These are phyloP conservation scores for Acronicta leporina DNA, from an alignment of 2,888 invertebrate genomes.

Conservation along the genomic window DNA sequence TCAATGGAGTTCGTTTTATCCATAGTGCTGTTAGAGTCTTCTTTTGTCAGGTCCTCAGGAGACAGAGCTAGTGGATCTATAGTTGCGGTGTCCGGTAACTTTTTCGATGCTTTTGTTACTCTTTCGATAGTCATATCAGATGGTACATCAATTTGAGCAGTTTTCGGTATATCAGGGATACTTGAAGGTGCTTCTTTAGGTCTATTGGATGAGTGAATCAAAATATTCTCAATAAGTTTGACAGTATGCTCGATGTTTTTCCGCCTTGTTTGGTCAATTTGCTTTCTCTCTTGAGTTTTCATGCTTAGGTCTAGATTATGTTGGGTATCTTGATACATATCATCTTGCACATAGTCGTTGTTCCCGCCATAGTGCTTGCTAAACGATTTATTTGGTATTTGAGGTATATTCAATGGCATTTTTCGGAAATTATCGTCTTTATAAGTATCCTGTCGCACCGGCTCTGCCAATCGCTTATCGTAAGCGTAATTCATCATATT, in stretches of 20 bases:
- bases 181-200: constrained; percentile 30
- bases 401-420: constrained; percentile 69
- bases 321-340: constrained; percentile 49
- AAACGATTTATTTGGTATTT: constrained; percentile 67
- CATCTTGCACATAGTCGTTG: constrained; percentile 45
- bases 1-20: constrained; percentile 11
- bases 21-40: neutral
- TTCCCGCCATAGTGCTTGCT: constrained; percentile 57
- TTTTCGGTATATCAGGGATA: neutral
- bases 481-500: constrained; percentile 53
- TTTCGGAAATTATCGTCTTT: constrained; percentile 42
- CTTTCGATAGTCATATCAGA: constrained; percentile 10
- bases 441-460: constrained; percentile 21
- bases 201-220: constrained; percentile 66
- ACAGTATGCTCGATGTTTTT: constrained; percentile 80
- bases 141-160: neutral
- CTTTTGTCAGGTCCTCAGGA: constrained; percentile 1
- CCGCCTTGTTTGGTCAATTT: constrained; percentile 64
- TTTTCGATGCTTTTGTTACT: neutral
- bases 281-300: constrained; percentile 54
- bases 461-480: constrained; percentile 49
- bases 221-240: constrained; percentile 76
- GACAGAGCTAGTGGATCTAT: constrained; percentile 26
- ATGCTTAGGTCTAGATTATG: constrained; percentile 60
- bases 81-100: neutral